Evolutionary conservation across 2,888 invertebrate genomes (phyloP), one percentile per base, ranked within the genome.

Genomic region (Deilephila porcellus): DNA sequence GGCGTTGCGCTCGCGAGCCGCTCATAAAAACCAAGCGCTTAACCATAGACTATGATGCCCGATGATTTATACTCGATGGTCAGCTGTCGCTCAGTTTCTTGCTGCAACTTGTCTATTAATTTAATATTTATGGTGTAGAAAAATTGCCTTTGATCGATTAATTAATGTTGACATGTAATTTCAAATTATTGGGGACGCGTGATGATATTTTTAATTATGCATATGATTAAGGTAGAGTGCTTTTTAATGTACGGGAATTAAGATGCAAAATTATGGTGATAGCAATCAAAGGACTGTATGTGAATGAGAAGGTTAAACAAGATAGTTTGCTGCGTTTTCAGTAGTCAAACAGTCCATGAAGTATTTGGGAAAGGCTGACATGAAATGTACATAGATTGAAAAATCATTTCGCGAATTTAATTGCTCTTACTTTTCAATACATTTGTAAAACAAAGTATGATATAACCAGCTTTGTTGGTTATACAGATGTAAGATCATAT

Each of bases 41-140:
- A 75, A 75, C 73, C 71, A 73, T 62, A 71, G 52, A 71, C 70
- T 60, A 73, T 19, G 67, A 70, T 72, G 59, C 70, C 60, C 60
- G 73, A 62, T 62, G 73, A 64, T 73, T 73, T 71, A 71, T 71
- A 70, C 64, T 60, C 32, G 56, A n/a, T n/a, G 56, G 56, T 56
- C 63, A 34, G 20, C 62, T 45, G 34, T 60, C 73, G 52, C 67
- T 67, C 67, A 67, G 52, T 52, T 67, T 67, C 67, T 67, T 52
- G 45, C 67, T 67, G 52, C 25, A 67, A 45, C 52, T 20, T 45
- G 52, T 45, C 45, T 67, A 20, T 25, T 67, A 52, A 52, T 67
- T 14, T 5, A 52, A 52, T 67, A 67, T 67, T 67, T 67, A 67
- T 67, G 67, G 52, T 52, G 17, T 14, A 19, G 67, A 52, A 25